Base-by-base conservation (phyloP, 2,888 invertebrate species). In the Cactoblastis cactorum region DNA sequence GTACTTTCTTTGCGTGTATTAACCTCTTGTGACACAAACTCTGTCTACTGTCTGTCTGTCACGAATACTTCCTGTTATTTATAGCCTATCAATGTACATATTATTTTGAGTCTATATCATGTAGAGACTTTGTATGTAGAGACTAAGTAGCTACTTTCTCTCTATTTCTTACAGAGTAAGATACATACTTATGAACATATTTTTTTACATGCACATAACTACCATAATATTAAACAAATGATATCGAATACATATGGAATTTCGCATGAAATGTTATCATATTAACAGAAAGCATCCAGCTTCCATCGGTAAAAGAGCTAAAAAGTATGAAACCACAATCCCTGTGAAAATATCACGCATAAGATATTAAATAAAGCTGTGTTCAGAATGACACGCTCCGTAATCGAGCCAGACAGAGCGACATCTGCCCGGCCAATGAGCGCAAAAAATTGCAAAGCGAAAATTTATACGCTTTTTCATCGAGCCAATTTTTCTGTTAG, bases 291-390 rank as follows among this genome's bases (percentile, higher is more conserved):
- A 37, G 14, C 37, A 17, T 17, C 9, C 37, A 37, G 37, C 37
- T 61, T 45, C 55, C 51, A 55, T 55, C 61, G 65, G 67, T 66
- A 69, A 63, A 55, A 57, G 63, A 55, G 61, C 53, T 60, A 69
- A 73, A 71, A 66, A 66, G 55, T 64, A 64, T 35, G 61, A 66
- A 72, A 66, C 61, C 55, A 49, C 67, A 64, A 63, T 64, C 67
- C 64, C 60, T 72, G 67, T 71, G 68, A 75, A 73, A 77, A 79
- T 80, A 80, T 83, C 76, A 68, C 73, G 65, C 65, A 76, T 70
- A 72, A 69, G 74, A 74, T 79, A 77, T 79, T 71, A 80, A 79
- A 86, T 86, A 83, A 84, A 85, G 85, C 80, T 69, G 74, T 82
- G 70, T 69, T 63, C 65, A 64, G 77, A 70, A 63, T 80, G 86